Evolutionary conservation across 1,140 invertebrate genomes (phyloP).

Genomic region (Eciton burchellii): DNA sequence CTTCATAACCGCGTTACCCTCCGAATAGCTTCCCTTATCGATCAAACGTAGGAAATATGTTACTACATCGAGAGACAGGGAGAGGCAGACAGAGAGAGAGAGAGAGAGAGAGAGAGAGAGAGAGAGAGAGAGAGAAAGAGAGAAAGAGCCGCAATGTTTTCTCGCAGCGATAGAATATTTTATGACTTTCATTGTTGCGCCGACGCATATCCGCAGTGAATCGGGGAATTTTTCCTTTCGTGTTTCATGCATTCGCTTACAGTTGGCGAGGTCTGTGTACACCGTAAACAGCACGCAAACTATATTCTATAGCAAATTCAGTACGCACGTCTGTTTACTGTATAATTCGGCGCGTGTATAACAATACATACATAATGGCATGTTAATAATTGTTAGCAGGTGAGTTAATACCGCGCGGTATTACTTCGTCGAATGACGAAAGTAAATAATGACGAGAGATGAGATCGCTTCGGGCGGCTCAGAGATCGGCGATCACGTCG

Average conservation of each 20-base stretch:
- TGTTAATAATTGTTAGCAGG: neutral
- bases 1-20: constrained; percentile 52
- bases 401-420: neutral
- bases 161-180: constrained; percentile 33
- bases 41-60: constrained; percentile 61
- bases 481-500: neutral
- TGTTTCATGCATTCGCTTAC: constrained; percentile 25
- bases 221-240: constrained; percentile 50
- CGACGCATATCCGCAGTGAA: constrained; percentile 15
- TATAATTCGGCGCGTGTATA: neutral
- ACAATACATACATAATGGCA: neutral
- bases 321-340: neutral
- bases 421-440: neutral
- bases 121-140: neutral
- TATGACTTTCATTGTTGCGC: constrained; percentile 45
- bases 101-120: neutral
- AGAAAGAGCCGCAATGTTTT: neutral
- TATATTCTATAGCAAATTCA: neutral
- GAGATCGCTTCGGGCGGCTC: neutral
- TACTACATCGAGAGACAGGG: constrained; percentile 49
- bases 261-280: neutral
- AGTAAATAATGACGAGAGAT: neutral
- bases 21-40: constrained; percentile 53
- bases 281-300: neutral
- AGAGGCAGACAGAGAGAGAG: neutral